A percentile compares a stretch with the other conserved stretches of the same genome.
phyloP scores from a whole-genome alignment of 2,797 vertebrate species.

The Oreonectes daqikongensis region DNA sequence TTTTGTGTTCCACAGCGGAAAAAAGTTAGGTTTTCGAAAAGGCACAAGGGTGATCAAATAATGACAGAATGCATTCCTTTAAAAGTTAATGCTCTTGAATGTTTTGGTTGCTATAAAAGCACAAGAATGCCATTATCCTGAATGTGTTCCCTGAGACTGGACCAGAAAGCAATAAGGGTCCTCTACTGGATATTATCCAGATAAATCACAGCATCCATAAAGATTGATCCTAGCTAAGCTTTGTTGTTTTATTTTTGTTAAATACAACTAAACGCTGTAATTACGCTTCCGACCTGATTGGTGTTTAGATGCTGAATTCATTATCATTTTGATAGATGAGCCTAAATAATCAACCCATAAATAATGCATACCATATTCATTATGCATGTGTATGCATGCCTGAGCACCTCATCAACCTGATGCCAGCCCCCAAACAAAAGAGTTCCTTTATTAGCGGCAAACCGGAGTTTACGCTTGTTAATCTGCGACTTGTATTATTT shows the following conservation, averaged over 20 bases:
- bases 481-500: constrained; percentile 98
- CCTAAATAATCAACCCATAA: constrained; percentile 99
- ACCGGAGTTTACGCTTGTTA: constrained; percentile 98
- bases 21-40: background rate
- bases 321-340: constrained; percentile 99
- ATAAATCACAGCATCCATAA: constrained; percentile 65
- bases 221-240: constrained; percentile 70
- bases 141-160: constrained; percentile 43
- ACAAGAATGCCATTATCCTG: constrained; percentile 45
- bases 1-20: background rate
- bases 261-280: constrained; percentile 97
- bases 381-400: constrained; percentile 98
- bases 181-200: constrained; percentile 60
- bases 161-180: constrained; percentile 56
- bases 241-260: constrained; percentile 79
- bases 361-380: constrained; percentile 99
- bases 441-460: constrained; percentile 91
- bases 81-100: constrained; percentile 19
- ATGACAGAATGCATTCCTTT: background rate
- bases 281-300: constrained; percentile 95
- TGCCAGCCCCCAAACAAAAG: constrained; percentile 97
- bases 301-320: constrained; percentile 98
- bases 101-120: constrained; percentile 39
- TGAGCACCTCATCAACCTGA: constrained; percentile 98
- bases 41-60: too few relatives aligned